Evolutionary conservation across 2,797 vertebrate species (phyloP), one percentile per base, ranked within the genome.

Genomic region (Linurgus olivaceus): DNA sequence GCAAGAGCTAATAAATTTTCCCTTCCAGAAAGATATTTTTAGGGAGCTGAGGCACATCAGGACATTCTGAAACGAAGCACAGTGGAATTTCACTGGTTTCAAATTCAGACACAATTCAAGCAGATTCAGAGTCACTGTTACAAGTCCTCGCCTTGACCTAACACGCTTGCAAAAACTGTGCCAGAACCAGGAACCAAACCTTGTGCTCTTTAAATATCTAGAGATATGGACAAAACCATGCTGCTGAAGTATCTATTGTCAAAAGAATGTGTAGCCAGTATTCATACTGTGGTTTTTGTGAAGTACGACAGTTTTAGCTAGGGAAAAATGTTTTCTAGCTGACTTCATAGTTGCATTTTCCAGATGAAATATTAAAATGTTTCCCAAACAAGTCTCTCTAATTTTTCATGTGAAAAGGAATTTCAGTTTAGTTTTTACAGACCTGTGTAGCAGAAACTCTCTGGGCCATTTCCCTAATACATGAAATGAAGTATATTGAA

Each of bases 21-120:
- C 23, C 52, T 88, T 84, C 20, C 55, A 90, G 55, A 33, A 70
- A 65, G 72, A 55, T 96, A 92, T 90, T 90, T 90, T 94, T 95
- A 93, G 83, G 73, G 66, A 90, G 25, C 51, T 42, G 73, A 90
- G 55, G 67, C 55, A 59, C 70, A 86, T 75, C 58, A 81, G 86
- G 63, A 51, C 78, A 42, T 73, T 31, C 47, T 73, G 82, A 77
- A 80, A 71, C 3, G 15, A 38, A 86, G 13, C 38, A 38, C 57
- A 65, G 72, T 80, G 79, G 87, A 91, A 82, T 93, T 94, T 91
- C 85, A 72, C 90, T 62, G 51, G 6, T 71, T 93, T 77, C 68
- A 86, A 63, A 65, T 75, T 58, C 31, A 51, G 65, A 79, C 38
- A 63, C 18, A 10, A 10, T 33, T 73, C 45, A 55, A 67, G n/a